Percentiles rank a stretch among this genome's conserved stretches.
Evolutionary conservation across 2,113 vertebrate genomes (phyloP).

Genomic region (Limanda limanda): DNA sequence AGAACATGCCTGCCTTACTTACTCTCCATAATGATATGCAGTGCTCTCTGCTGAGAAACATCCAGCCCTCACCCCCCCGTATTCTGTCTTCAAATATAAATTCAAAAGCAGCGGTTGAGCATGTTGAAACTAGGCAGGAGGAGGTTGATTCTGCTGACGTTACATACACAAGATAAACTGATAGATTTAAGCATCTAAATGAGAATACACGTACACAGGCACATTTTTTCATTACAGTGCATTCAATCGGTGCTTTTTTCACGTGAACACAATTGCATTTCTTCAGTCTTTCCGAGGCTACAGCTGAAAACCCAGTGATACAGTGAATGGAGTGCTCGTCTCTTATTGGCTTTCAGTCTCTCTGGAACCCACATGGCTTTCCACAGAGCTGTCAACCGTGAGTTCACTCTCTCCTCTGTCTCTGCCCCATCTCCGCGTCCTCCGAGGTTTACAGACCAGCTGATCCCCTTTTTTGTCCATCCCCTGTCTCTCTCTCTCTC

Average conservation of each 20-base stretch:
- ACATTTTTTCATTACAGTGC: background rate
- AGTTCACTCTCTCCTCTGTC: constrained; percentile 42
- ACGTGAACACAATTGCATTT: constrained; percentile 1
- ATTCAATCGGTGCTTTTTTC: constrained; percentile 8
- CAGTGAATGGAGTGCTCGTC: constrained; percentile 9
- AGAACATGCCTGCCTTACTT: constrained; percentile 37
- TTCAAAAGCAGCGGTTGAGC: background rate
- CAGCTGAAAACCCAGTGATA: background rate
- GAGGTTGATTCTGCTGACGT: background rate
- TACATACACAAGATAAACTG: background rate
- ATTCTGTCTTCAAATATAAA: background rate
- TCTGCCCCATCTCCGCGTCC: constrained; percentile 39
- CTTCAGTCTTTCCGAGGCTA: background rate
- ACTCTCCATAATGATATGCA: constrained; percentile 15
- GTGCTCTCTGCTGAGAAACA: constrained; percentile 7
- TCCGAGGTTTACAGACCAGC: constrained; percentile 55
- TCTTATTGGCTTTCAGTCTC: constrained; percentile 21
- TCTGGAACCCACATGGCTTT: constrained; percentile 49
- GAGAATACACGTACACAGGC: background rate
- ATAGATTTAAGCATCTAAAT: background rate
- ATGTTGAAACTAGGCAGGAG: background rate
- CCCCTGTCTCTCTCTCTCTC: background rate
- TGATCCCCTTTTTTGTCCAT: constrained; percentile 61
- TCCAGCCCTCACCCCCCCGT: background rate
- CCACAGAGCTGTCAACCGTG: constrained; percentile 51